Evolutionary conservation across 1,140 invertebrate species (phyloP), one percentile per base, ranked within the genome.

Genomic region (Alviniconcha marisindica): DNA sequence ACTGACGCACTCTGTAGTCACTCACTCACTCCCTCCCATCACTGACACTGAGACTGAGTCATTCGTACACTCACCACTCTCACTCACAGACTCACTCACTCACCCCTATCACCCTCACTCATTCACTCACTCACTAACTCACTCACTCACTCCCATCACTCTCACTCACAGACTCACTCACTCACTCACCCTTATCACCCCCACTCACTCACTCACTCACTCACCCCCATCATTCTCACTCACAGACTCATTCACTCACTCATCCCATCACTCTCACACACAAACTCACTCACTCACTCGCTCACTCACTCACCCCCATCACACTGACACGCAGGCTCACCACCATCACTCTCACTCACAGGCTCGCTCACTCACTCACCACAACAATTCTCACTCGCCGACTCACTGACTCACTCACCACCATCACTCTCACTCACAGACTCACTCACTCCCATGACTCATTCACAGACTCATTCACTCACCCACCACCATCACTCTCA

Each of bases 161-260:
- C 44, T 48, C 7, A 18, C 18, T 48, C 31, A 40, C 44, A 40
- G 31, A 48, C 24, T 83, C 5, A 90, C 63, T 69, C 7, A 31
- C 24, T 69, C 7, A 31, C 63, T 69, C 63, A 31, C 24, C n/a
- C 24, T 36, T 10, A 28, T 69, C 63, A 10, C 63, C 24, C 63
- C 24, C 24, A 10, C 24, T 69, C 76, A 28, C 44, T 21, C 40
- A n/a, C 76, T 51, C 44, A 1, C 40, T 33, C 14, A 10, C 12
- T 24, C 76, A 33, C 71, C 33, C 33, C 33, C 0, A 36, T 33
- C 31, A 24, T 14, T 1, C 44, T 18, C 40, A 74, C 71, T 36
- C 71, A 38, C 33, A 74, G 28, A 74, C 7, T 0, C 71, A 74
- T 33, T 36, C 71, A 74, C 71, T 0, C 71, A 42, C 71, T 2